Evolutionary conservation across 2,888 invertebrate genomes (phyloP).

Genomic region (Drosophila subsilvestris): DNA sequence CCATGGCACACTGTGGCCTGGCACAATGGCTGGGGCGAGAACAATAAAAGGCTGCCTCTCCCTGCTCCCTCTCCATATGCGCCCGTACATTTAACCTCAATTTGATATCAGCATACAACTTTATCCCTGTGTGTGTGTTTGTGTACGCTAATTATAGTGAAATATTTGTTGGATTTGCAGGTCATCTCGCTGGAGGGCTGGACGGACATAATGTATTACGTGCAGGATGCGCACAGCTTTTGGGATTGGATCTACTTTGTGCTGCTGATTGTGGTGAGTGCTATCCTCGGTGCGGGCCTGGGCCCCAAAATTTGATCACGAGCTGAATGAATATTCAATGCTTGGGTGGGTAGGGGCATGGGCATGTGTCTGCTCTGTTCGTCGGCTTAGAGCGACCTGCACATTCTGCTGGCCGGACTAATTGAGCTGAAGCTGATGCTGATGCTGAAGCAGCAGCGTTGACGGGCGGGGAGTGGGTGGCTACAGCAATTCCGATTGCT

Average conservation of each 20-base stretch:
- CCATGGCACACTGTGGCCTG: not conserved
- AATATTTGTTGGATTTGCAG: conserved; percentile 85
- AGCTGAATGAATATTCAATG: conserved; percentile 25
- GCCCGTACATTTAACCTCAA: conserved; percentile 13
- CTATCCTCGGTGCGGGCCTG: not conserved
- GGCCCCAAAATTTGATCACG: conserved; percentile 9
- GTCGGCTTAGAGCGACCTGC: conserved; percentile 13
- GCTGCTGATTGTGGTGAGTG: conserved; percentile 97
- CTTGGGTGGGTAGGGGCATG: conserved; percentile 2
- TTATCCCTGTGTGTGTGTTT: not conserved
- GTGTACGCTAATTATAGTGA: conserved; percentile 39
- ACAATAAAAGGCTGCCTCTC: conserved; percentile 39
- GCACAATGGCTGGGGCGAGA: conserved; percentile 21
- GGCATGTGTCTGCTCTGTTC: conserved; percentile 1
- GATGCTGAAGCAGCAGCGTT: conserved; percentile 3
- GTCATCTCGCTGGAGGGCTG: conserved; percentile 99
- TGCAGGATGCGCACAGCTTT: conserved; percentile 99
- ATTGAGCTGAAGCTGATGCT: conserved; percentile 25
- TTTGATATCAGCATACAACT: not conserved
- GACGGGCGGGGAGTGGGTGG: not conserved
- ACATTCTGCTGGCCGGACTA: conserved; percentile 9
- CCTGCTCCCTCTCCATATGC: conserved; percentile 6
- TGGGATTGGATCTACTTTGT: conserved; percentile 99
- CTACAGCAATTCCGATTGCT: not conserved
- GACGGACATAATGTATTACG: conserved; percentile 99